Percentiles rank a stretch among this genome's conserved stretches.
These are phyloP conservation scores for Chiloscyllium plagiosum DNA, from an alignment of 2,113 vertebrate genomes.

Conservation along the genomic window DNA sequence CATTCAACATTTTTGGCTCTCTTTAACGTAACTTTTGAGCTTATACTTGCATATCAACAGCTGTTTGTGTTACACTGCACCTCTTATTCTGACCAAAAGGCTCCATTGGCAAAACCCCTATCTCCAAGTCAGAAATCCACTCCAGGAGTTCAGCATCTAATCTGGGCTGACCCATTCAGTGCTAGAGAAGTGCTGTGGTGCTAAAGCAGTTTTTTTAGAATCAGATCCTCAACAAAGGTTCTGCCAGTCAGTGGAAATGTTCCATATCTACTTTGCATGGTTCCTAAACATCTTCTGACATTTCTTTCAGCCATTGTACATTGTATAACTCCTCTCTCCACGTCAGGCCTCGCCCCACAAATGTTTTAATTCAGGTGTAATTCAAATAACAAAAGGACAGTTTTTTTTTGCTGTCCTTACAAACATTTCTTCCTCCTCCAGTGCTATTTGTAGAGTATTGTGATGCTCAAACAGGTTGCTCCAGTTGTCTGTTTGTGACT, in stretches of 20 bases:
- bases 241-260: not conserved
- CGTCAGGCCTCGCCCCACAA: not conserved
- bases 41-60: not conserved
- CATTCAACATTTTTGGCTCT: not conserved
- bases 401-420: not conserved
- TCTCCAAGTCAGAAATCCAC: not conserved
- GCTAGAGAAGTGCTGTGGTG: not conserved
- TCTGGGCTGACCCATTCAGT: not conserved
- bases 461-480: not conserved
- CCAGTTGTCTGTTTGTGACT: not conserved
- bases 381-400: not conserved
- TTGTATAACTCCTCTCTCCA: not conserved
- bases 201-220: not conserved
- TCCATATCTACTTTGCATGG: not conserved
- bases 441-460: not conserved
- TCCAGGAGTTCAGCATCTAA: not conserved
- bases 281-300: not conserved
- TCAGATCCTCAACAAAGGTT: not conserved
- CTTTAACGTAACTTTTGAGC: not conserved
- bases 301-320: not conserved
- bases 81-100: not conserved
- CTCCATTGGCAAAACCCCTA: not conserved
- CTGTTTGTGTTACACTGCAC: not conserved
- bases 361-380: not conserved
- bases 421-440: not conserved